These are phyloP conservation scores for Sebastiscus albofasciatus DNA, from an alignment of 2,797 vertebrate genomes.

Conservation along the genomic window DNA sequence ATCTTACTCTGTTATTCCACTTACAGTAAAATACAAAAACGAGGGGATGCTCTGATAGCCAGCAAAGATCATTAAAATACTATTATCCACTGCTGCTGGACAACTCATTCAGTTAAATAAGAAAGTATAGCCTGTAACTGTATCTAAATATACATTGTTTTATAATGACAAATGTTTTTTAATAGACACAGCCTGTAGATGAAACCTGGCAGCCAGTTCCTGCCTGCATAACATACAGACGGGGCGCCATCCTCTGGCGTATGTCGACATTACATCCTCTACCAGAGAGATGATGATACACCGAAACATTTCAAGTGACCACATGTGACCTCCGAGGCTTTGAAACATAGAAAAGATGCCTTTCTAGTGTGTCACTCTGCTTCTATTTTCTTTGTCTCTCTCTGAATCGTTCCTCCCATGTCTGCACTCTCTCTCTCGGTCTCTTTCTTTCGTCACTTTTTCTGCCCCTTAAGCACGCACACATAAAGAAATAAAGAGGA, in stretches of 20 bases:
- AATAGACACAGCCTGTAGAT: not conserved
- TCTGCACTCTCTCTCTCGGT: constrained; percentile 26
- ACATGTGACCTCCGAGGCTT: constrained; percentile 67
- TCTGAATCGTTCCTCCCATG: constrained; percentile 34
- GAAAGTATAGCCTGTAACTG: not conserved
- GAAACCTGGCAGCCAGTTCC: not conserved
- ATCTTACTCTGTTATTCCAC: not conserved
- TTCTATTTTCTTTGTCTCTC: constrained; percentile 45
- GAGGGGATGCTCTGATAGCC: not conserved
- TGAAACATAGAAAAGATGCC: constrained; percentile 62
- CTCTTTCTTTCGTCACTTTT: constrained; percentile 26
- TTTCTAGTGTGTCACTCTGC: constrained; percentile 55
- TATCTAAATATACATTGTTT: not conserved
- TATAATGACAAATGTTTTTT: constrained; percentile 3
- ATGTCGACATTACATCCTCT: constrained; percentile 45
- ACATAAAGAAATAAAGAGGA: constrained; percentile 24
- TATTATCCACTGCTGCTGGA: not conserved
- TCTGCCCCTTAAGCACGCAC: constrained; percentile 13
- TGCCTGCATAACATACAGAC: constrained; percentile 47
- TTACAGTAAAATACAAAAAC: constrained; percentile 1
- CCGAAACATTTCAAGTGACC: constrained; percentile 53
- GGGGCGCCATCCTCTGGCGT: constrained; percentile 75
- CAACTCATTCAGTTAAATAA: not conserved
- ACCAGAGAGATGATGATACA: constrained; percentile 10
- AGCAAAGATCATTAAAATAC: not conserved